Evolutionary conservation across 2,113 vertebrate species (phyloP).

Genomic region (human): DNA sequence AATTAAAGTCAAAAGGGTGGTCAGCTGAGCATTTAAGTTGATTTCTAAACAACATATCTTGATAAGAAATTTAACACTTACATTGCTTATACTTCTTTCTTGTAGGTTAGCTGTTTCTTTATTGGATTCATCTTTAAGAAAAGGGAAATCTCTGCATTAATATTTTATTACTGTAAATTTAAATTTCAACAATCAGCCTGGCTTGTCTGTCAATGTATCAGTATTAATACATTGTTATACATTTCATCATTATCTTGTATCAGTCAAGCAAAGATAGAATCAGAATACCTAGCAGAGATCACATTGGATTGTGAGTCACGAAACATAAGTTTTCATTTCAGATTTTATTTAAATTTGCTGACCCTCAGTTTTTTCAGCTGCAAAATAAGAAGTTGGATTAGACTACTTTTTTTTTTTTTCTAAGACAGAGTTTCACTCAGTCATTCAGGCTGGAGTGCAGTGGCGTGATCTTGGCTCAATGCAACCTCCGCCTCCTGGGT

Average conservation of each 20-base stretch:
- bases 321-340: background rate
- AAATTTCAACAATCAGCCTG: background rate
- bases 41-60: background rate
- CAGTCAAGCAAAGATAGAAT: background rate
- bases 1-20: background rate
- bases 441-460: too few species aligned
- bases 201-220: background rate
- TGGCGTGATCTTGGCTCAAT: too few species aligned
- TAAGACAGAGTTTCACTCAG: too few species aligned
- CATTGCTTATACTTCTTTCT: conserved; percentile 64
- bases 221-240: background rate
- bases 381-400: background rate
- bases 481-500: too few species aligned
- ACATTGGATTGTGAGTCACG: background rate
- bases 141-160: conserved; percentile 52
- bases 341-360: background rate
- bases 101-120: conserved; percentile 74
- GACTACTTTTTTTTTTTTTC: too few species aligned
- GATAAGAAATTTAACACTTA: conserved; percentile 77
- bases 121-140: conserved; percentile 77
- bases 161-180: background rate
- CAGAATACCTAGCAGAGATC: background rate
- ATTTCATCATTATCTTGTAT: background rate
- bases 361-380: background rate
- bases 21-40: background rate